Evolutionary conservation across 2,113 vertebrate genomes (phyloP), one percentile per base, ranked within the genome.

Genomic region (Sigmodon hispidus): DNA sequence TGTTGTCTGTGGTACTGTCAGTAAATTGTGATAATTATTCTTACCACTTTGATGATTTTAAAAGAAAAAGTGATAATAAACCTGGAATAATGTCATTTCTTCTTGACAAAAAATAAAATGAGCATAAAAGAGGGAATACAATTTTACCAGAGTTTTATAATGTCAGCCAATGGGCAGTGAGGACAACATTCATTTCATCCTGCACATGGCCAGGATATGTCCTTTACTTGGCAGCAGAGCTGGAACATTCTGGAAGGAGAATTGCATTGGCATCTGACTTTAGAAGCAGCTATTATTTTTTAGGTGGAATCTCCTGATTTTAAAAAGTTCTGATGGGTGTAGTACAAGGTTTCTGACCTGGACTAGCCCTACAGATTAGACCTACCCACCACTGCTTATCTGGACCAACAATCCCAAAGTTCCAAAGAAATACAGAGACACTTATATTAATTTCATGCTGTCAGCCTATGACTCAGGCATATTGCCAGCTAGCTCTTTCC

Each of bases 1-100:
- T 80, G 48, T 22, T 86, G 34, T 50, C 24, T 45, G 45, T 70
- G 50, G 91, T 57, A 34, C 77, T 91, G 84, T 67, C 22, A 69
- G 26, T 43, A 79, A 90, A 21, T 70, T 40, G 43, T 26, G 9
- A 69, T 55, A 86, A 92, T 63, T 95, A 19, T 87, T 72, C 36
- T 55, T 36, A 70, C 86, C 55, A 59, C 67, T 86, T 55, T 67
- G 31, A 80, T 59, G 59, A 88, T 86, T 92, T 94, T 89, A 88
- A 92, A 92, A 86, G 45, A 67, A 13, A 50, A 88, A 94, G 29
- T 86, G 45, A 45, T 81, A 50, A 90, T 52, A 65, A 91, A n/a
- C 88, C 94, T 90, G 93, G 89, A 92, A 86, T 84, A 86, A 83
- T 55, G 31, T 65, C 45, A 55, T 88, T 94, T 70, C 36, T 45